Conservation (phyloP, 1,140 invertebrate species). For the Drosophila santomea region DNA sequence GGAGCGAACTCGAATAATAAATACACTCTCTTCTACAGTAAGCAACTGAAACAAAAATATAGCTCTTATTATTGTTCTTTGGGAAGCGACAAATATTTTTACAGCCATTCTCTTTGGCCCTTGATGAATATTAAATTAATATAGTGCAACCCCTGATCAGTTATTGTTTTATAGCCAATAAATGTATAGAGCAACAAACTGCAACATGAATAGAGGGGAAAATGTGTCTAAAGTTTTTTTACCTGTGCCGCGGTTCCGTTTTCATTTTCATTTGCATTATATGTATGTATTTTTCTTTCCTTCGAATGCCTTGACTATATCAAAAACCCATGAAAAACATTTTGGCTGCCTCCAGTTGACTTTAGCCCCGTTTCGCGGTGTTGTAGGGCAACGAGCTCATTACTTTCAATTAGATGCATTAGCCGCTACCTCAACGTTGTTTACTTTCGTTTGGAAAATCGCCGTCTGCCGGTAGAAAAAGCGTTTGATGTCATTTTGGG, state of each 20-base stretch:
- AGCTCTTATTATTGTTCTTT: background rate
- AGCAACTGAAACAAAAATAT: too few relatives aligned
- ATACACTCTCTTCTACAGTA: background rate
- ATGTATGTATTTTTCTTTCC: constrained; percentile 31
- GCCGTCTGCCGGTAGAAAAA: constrained; percentile 28
- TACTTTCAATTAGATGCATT: constrained; percentile 62
- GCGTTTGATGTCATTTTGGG: constrained; percentile 24
- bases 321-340: constrained; percentile 21
- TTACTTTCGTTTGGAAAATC: constrained; percentile 43
- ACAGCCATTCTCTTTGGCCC: too few relatives aligned
- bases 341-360: constrained; percentile 30
- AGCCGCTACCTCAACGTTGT: constrained; percentile 24
- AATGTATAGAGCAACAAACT: constrained; percentile 15
- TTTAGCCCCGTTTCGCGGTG: constrained; percentile 51
- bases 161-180: background rate
- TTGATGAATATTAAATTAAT: background rate
- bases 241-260: constrained; percentile 22
- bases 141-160: background rate
- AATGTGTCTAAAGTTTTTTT: constrained; percentile 30
- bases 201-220: constrained; percentile 14
- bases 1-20: background rate
- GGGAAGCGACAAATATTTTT: too few relatives aligned
- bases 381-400: constrained; percentile 57
- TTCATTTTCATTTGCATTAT: constrained; percentile 48
- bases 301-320: constrained; percentile 24